These are phyloP conservation scores for Gambusia affinis DNA, from an alignment of 2,113 vertebrate genomes.

Conservation along the genomic window DNA sequence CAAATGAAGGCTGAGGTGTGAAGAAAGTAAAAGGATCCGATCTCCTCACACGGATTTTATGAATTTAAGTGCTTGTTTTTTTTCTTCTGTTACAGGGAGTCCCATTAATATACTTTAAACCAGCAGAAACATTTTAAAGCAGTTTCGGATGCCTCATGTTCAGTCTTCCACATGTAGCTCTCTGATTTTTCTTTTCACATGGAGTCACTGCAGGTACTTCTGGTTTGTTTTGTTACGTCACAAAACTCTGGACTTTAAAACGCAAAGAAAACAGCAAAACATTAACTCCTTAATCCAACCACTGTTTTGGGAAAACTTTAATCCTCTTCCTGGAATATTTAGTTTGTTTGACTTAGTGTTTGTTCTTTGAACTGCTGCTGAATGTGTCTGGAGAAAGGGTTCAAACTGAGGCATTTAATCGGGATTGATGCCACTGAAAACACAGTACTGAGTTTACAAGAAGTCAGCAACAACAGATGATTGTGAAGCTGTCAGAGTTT, in stretches of 20 bases:
- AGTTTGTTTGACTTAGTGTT: neutral
- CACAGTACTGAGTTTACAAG: neutral
- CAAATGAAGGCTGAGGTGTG: slow-evolving; percentile 24
- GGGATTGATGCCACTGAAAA: neutral
- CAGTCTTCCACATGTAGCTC: slow-evolving; percentile 45
- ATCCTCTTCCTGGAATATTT: too few relatives aligned
- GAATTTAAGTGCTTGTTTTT: slow-evolving; percentile 6
- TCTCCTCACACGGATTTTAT: slow-evolving; percentile 17
- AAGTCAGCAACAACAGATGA: neutral
- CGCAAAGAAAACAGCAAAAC: slow-evolving; percentile 2
- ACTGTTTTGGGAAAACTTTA: neutral
- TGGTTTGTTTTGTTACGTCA: neutral
- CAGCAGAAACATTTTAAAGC: slow-evolving; percentile 20
- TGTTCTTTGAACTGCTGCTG: neutral
- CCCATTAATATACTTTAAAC: neutral
- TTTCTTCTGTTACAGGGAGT: neutral
- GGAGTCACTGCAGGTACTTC: neutral
- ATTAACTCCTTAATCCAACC: neutral
- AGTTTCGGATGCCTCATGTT: slow-evolving; percentile 9
- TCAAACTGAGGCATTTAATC: neutral
- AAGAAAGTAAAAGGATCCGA: slow-evolving; percentile 33
- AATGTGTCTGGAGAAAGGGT: neutral
- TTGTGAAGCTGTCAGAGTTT: neutral
- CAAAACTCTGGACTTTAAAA: slow-evolving; percentile 19
- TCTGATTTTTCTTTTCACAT: neutral